A percentile compares a stretch with the other conserved stretches of the same genome.
Conservation (phyloP, 2,113 vertebrate genomes). For the Gymnorhina tibicen region DNA sequence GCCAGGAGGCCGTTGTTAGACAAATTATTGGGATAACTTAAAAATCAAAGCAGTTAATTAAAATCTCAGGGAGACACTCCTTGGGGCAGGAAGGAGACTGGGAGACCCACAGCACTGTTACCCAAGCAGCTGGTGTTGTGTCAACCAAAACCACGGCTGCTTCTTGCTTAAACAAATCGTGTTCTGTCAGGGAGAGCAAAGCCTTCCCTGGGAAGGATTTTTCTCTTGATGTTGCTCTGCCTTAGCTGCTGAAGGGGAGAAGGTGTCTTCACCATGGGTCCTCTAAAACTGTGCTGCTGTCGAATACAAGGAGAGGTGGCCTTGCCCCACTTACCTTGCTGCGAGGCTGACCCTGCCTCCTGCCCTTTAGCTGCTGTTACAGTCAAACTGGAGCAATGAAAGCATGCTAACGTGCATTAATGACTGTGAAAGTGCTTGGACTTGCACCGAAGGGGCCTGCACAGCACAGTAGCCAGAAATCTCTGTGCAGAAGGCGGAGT, state of each 20-base stretch:
- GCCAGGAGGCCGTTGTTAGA: not conserved
- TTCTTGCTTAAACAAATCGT: not conserved
- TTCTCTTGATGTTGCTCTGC: not conserved
- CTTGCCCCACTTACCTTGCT: not conserved
- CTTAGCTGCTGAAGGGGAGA: not conserved
- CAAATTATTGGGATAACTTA: conserved; percentile 7
- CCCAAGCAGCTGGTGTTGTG: not conserved
- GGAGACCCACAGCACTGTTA: not conserved
- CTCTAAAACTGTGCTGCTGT: not conserved
- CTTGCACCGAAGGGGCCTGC: not conserved
- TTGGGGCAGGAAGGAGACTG: conserved; percentile 11
- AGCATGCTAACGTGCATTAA: accelerated
- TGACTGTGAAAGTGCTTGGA: not conserved
- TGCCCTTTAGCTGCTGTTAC: not conserved
- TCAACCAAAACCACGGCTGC: not conserved
- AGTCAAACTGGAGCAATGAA: not conserved
- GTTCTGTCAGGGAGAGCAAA: not conserved
- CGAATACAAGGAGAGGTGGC: not conserved
- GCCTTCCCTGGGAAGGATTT: not conserved
- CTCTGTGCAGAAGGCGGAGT: too few species aligned
- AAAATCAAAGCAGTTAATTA: conserved; percentile 48
- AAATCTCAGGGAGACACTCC: conserved; percentile 14
- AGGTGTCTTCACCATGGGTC: not conserved
- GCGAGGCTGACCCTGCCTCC: not conserved
- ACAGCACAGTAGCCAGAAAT: not conserved